Evolutionary conservation across 2,888 invertebrate species (phyloP).

Genomic region (Exephanes ischioxanthus): DNA sequence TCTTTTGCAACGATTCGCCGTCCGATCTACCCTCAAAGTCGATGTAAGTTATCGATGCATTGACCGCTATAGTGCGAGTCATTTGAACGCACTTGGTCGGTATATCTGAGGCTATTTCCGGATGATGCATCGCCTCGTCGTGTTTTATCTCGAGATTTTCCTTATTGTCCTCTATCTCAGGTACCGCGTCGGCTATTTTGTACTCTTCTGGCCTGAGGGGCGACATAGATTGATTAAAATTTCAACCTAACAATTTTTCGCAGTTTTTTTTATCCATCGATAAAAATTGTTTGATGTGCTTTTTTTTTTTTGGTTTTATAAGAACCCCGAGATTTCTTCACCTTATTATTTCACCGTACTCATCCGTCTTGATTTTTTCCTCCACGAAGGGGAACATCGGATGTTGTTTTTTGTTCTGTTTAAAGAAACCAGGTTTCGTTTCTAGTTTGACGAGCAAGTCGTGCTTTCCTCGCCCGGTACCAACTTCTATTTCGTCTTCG

Average conservation of each 20-base stretch:
- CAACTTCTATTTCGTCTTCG: slow-evolving; percentile 94
- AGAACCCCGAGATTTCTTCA: slow-evolving; percentile 75
- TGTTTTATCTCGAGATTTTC: slow-evolving; percentile 89
- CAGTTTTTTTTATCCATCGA: background rate
- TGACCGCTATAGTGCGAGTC: slow-evolving; percentile 91
- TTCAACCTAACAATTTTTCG: background rate
- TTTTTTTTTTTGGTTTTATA: background rate
- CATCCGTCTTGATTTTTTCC: slow-evolving; percentile 96
- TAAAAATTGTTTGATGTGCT: background rate
- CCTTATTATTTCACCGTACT: slow-evolving; percentile 97
- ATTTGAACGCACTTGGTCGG: slow-evolving; percentile 96
- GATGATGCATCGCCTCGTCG: slow-evolving; percentile 86
- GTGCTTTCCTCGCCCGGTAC: slow-evolving; percentile 92
- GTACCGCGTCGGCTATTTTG: slow-evolving; percentile 90
- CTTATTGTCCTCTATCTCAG: slow-evolving; percentile 90
- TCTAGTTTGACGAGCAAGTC: slow-evolving; percentile 94
- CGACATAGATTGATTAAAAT: background rate
- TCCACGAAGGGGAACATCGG: slow-evolving; percentile 99
- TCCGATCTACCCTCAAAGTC: slow-evolving; percentile 98
- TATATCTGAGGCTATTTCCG: slow-evolving; percentile 88
- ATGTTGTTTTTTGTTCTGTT: slow-evolving; percentile 95
- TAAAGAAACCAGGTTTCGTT: slow-evolving; percentile 92
- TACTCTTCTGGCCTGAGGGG: slow-evolving; percentile 93
- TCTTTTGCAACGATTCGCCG: slow-evolving; percentile 92
- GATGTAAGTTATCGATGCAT: slow-evolving; percentile 96